A percentile compares a stretch with the other conserved stretches of the same genome.
Evolutionary conservation across 2,888 invertebrate species (phyloP).

Genomic region (Caenorhabditis sp.): DNA sequence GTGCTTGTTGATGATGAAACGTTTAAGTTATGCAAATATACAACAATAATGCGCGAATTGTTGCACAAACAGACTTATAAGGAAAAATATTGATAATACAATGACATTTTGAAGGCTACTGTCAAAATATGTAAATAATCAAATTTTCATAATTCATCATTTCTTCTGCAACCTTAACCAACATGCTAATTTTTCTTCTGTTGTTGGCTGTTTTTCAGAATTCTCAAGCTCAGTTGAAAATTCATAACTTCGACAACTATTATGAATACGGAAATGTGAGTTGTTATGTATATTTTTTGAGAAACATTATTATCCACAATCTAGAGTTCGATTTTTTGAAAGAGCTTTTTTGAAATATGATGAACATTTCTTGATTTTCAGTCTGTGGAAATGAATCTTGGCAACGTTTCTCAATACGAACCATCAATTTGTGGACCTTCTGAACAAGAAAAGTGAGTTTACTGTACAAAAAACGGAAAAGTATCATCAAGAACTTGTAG

Average conservation of each 20-base stretch:
- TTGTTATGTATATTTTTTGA: too few relatives aligned
- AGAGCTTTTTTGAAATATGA: not conserved
- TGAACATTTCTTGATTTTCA: too few relatives aligned
- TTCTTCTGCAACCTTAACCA: not conserved
- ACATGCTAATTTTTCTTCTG: not conserved
- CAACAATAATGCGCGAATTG: not conserved
- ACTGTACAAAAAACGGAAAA: too few relatives aligned
- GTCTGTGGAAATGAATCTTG: constrained; percentile 22
- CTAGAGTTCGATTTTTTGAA: not conserved
- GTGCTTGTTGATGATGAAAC: too few relatives aligned
- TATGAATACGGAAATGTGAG: constrained; percentile 36
- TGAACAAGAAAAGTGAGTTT: constrained; percentile 32
- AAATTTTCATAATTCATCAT: not conserved
- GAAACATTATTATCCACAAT: too few relatives aligned
- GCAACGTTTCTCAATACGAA: constrained; percentile 23
- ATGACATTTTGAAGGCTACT: not conserved
- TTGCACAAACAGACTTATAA: not conserved
- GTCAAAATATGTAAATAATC: not conserved
- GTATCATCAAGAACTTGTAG: constrained; percentile 22
- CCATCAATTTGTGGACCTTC: constrained; percentile 26
- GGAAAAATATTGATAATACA: not conserved
- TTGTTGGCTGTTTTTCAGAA: not conserved
- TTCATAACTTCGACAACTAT: constrained; percentile 12
- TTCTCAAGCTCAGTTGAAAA: not conserved
- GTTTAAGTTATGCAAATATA: not conserved